phyloP scores from a whole-genome alignment of 2,888 invertebrate species.

The Bellardia bayeri region DNA sequence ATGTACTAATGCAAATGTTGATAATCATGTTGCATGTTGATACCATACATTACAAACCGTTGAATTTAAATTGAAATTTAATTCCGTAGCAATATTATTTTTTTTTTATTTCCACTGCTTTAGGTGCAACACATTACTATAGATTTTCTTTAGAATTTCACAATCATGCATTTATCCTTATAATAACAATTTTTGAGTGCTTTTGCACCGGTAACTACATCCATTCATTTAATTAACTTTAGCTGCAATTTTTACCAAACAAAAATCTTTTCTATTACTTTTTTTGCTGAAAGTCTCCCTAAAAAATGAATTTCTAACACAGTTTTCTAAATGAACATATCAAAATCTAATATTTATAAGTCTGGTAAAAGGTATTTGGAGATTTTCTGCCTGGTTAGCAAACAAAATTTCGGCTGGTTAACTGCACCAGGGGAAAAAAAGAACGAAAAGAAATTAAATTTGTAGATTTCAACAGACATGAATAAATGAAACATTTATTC shows the following conservation, averaged over 20 bases:
- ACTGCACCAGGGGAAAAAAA: not conserved
- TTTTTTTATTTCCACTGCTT: no score
- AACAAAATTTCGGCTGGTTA: conserved; percentile 26
- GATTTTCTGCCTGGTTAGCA: conserved; percentile 23
- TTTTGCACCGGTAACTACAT: not conserved
- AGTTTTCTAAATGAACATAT: not conserved
- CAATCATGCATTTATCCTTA: not conserved
- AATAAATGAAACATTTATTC: conserved; percentile 38
- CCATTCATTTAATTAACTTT: conserved; percentile 10
- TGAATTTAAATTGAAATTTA: no score
- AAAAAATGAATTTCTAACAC: not conserved
- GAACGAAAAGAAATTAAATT: conserved; percentile 42
- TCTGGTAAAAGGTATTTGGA: conserved; percentile 12
- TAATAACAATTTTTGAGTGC: not conserved
- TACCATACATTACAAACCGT: no score
- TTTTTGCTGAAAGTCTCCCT: not conserved
- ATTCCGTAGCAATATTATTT: no score
- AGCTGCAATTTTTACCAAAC: not conserved
- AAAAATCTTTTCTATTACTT: not conserved
- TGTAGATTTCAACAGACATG: conserved; percentile 21
- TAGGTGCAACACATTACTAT: no score
- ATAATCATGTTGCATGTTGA: no score
- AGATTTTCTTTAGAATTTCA: not conserved
- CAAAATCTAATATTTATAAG: conserved; percentile 32
- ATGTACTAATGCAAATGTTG: no score